These are phyloP conservation scores for Strigops habroptila DNA, from an alignment of 2,113 vertebrate species.

Conservation along the genomic window DNA sequence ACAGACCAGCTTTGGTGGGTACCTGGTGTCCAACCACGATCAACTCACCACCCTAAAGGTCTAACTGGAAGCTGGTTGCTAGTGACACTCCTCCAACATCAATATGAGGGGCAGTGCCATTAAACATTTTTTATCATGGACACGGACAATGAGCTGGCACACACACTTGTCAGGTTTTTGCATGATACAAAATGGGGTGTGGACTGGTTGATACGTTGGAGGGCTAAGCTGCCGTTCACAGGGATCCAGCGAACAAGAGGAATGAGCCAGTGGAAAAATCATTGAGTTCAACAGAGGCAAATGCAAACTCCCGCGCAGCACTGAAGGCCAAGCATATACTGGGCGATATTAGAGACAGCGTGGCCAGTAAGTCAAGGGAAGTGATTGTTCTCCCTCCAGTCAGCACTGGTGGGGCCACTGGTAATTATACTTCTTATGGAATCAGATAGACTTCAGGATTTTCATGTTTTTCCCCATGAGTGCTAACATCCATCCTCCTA, in stretches of 20 bases:
- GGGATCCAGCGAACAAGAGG: background rate
- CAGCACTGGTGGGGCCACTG: background rate
- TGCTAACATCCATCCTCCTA: background rate
- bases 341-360: rapidly evolving
- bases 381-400: background rate
- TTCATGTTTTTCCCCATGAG: background rate
- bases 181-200: background rate
- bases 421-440: background rate
- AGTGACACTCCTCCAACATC: background rate
- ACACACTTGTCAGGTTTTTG: background rate
- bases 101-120: background rate
- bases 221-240: background rate
- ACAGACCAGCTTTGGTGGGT: background rate
- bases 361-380: background rate
- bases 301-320: background rate
- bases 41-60: background rate
- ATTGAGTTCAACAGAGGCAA: background rate
- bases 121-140: background rate
- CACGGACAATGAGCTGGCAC: background rate
- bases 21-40: background rate
- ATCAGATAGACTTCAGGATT: background rate
- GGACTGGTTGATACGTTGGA: background rate
- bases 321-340: background rate
- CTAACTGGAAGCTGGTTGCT: background rate
- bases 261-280: background rate